Conservation (phyloP, 2,797 vertebrate species). For the Siniperca obscura region DNA sequence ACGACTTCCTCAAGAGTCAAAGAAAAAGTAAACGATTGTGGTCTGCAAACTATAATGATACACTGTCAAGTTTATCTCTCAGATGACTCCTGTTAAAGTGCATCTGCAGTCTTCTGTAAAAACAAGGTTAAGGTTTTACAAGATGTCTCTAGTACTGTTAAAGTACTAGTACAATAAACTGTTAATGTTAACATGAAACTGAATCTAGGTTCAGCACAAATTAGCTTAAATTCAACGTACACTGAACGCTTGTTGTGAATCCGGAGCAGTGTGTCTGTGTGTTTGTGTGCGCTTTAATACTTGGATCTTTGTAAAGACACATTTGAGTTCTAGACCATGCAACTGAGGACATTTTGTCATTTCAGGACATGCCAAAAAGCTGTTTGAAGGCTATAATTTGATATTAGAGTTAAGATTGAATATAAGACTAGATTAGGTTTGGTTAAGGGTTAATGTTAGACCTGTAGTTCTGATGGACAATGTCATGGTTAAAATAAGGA, state of each 20-base stretch:
- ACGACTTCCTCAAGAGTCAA: not conserved
- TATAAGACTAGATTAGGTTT: not conserved
- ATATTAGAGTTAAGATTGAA: not conserved
- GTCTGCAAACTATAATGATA: too few relatives aligned
- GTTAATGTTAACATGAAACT: not conserved
- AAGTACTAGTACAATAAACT: not conserved
- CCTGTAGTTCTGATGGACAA: constrained; percentile 2
- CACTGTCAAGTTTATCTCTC: not conserved
- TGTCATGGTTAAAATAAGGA: not conserved
- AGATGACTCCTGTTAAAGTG: not conserved
- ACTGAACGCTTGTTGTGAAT: not conserved
- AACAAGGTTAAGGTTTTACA: not conserved
- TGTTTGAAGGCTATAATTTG: not conserved
- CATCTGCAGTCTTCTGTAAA: not conserved
- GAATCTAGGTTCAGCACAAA: not conserved
- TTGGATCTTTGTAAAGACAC: not conserved
- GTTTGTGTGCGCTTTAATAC: not conserved
- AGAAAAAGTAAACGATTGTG: not conserved
- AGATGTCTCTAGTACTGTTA: not conserved
- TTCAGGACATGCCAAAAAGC: not conserved
- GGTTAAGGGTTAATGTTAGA: not conserved
- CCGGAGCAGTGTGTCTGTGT: not conserved
- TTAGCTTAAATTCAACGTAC: not conserved
- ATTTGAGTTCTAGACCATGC: not conserved
- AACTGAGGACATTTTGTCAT: not conserved